Percentiles rank a stretch among this genome's conserved stretches.
Evolutionary conservation across 2,888 invertebrate genomes (phyloP).

Genomic region (Rhamnusium bicolor): DNA sequence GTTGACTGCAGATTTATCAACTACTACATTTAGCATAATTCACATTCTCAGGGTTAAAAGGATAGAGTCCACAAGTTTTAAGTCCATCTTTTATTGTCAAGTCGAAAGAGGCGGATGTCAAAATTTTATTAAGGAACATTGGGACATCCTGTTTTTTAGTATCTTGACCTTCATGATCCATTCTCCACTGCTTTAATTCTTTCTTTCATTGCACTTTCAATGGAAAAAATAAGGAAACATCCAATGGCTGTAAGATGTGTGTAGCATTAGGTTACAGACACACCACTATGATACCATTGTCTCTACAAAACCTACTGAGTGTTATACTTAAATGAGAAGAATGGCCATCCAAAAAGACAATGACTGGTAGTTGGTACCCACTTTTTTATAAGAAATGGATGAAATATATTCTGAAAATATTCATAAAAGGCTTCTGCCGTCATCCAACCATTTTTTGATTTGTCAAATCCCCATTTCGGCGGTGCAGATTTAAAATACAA

Average conservation of each 20-base stretch:
- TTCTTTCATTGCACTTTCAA: constrained; percentile 9
- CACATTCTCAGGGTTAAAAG: neutral
- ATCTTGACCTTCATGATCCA: constrained; percentile 1
- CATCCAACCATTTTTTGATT: constrained; percentile 18
- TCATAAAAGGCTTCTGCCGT: constrained; percentile 21
- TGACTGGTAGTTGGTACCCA: neutral
- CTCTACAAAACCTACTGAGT: constrained; percentile 14
- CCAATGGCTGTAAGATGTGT: constrained; percentile 16
- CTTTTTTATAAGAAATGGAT: constrained; percentile 3
- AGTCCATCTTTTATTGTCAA: neutral
- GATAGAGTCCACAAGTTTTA: neutral
- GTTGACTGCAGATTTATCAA: neutral
- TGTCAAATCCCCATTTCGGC: neutral
- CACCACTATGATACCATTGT: constrained; percentile 20
- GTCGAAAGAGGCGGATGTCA: neutral
- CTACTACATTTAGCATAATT: neutral
- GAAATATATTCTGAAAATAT: constrained; percentile 24
- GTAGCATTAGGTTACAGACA: constrained; percentile 20
- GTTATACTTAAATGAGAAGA: constrained; percentile 11
- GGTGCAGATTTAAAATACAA: constrained; percentile 2
- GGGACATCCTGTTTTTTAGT: constrained; percentile 13
- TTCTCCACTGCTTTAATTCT: constrained; percentile 3
- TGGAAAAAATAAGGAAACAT: constrained; percentile 10
- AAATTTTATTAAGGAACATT: neutral
- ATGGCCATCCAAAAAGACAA: constrained; percentile 24